Conservation (phyloP, 2,888 invertebrate genomes). For the Eubasilissa splendida region DNA sequence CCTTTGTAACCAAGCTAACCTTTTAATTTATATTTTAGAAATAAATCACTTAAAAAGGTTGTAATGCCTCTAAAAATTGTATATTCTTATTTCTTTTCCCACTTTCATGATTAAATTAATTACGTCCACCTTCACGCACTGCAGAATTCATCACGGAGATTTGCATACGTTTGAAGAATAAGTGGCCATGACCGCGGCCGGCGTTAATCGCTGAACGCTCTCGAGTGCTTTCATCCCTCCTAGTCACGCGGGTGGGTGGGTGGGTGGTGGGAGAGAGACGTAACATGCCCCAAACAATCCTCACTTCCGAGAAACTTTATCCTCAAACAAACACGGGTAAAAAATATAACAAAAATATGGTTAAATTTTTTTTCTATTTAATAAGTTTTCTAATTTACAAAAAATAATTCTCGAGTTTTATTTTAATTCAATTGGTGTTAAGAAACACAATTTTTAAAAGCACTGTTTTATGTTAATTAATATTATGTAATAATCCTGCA, state of each 20-base stretch:
- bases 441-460: too few species aligned
- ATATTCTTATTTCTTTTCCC: too few species aligned
- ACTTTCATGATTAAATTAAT: neutral
- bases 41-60: too few species aligned
- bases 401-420: too few species aligned
- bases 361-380: too few species aligned
- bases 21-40: too few species aligned
- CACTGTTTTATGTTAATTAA: too few species aligned
- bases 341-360: neutral
- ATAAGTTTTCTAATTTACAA: too few species aligned
- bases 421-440: too few species aligned
- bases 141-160: conserved; percentile 20
- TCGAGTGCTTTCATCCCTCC: neutral
- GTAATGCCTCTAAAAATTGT: too few species aligned
- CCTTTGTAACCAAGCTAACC: too few species aligned
- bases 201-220: neutral
- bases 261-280: neutral
- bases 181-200: neutral
- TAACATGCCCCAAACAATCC: conserved; percentile 8
- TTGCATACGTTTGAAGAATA: conserved; percentile 25
- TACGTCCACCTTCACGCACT: conserved; percentile 20
- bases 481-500: too few species aligned
- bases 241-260: neutral
- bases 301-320: conserved; percentile 1
- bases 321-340: neutral